Conservation (phyloP, 2,888 invertebrate species). For the Diaphora mendica region DNA sequence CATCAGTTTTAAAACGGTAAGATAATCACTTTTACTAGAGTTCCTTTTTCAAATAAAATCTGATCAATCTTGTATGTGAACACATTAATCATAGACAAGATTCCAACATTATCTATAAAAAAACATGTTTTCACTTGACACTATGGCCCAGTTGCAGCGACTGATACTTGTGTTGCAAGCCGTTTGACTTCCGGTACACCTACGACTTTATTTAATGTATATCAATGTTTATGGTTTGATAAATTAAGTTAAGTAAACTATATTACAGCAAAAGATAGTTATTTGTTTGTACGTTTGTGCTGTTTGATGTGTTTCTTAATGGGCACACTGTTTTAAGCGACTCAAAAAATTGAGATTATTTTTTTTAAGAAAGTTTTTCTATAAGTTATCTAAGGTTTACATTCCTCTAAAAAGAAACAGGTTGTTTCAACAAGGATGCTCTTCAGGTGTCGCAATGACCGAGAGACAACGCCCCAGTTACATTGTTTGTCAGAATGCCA, state of each 20-base stretch:
- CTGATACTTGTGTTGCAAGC: slow-evolving; percentile 41
- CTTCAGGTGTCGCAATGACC: not conserved
- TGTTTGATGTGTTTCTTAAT: not conserved
- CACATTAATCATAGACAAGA: slow-evolving; percentile 44
- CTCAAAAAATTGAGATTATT: too few relatives aligned
- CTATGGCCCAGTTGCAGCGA: slow-evolving; percentile 43
- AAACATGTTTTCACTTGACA: slow-evolving; percentile 50
- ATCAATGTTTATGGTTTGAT: slow-evolving; percentile 31
- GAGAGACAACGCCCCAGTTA: not conserved
- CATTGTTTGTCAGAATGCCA: not conserved
- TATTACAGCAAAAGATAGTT: not conserved
- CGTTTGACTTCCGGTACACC: slow-evolving; percentile 39
- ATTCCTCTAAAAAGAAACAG: not conserved
- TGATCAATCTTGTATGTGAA: slow-evolving; percentile 30
- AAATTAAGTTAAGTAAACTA: slow-evolving; percentile 31
- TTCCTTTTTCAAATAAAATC: slow-evolving; percentile 21
- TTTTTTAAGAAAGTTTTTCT: not conserved
- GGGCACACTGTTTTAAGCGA: not conserved
- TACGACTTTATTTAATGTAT: slow-evolving; percentile 29
- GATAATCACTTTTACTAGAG: not conserved
- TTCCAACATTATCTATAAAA: slow-evolving; percentile 44
- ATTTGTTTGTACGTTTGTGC: not conserved
- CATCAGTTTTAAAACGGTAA: not conserved
- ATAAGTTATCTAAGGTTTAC: not conserved
- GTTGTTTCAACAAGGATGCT: not conserved